These are phyloP conservation scores for Neocloeon triangulifer DNA, from an alignment of 1,140 invertebrate genomes.

Conservation along the genomic window DNA sequence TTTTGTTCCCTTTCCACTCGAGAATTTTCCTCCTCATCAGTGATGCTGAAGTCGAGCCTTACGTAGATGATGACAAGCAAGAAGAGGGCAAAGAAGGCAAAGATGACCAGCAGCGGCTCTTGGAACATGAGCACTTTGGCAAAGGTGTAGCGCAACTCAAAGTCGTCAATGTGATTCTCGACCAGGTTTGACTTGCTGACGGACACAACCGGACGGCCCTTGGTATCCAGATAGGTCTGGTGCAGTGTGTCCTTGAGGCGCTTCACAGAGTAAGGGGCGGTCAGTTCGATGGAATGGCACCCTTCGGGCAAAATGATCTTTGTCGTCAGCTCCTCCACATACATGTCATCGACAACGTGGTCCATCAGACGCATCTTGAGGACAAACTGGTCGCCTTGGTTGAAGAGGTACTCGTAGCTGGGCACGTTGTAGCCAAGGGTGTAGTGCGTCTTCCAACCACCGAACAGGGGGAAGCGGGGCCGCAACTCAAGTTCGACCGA, in stretches of 20 bases:
- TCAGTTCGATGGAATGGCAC: slow-evolving; percentile 53
- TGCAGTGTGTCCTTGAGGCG: slow-evolving; percentile 52
- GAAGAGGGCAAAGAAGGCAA: slow-evolving; percentile 79
- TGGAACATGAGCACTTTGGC: slow-evolving; percentile 66
- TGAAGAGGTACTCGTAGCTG: slow-evolving; percentile 84
- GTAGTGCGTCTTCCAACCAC: slow-evolving; percentile 97
- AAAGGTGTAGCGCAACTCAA: slow-evolving; percentile 68
- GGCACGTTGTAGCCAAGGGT: slow-evolving; percentile 94
- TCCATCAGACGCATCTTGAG: slow-evolving; percentile 85
- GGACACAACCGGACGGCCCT: slow-evolving; percentile 72
- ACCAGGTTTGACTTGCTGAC: slow-evolving; percentile 76
- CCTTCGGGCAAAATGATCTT: slow-evolving; percentile 92
- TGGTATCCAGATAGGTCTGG: slow-evolving; percentile 88
- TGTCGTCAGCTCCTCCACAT: slow-evolving; percentile 73
- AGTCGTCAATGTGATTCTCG: slow-evolving; percentile 89
- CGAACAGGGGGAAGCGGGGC: slow-evolving; percentile 92
- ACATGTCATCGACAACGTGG: slow-evolving; percentile 92
- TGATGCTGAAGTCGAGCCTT: slow-evolving; percentile 85
- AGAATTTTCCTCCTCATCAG: too few relatives aligned
- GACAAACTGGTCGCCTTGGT: slow-evolving; percentile 48
- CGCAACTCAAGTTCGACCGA: slow-evolving; percentile 85
- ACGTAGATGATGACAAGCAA: slow-evolving; percentile 83
- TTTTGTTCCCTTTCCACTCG: too few relatives aligned
- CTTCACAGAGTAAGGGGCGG: slow-evolving; percentile 59
- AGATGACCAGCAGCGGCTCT: slow-evolving; percentile 74